Evolutionary conservation across 2,888 invertebrate species (phyloP).

Genomic region (Phragmatobia fuliginosa): DNA sequence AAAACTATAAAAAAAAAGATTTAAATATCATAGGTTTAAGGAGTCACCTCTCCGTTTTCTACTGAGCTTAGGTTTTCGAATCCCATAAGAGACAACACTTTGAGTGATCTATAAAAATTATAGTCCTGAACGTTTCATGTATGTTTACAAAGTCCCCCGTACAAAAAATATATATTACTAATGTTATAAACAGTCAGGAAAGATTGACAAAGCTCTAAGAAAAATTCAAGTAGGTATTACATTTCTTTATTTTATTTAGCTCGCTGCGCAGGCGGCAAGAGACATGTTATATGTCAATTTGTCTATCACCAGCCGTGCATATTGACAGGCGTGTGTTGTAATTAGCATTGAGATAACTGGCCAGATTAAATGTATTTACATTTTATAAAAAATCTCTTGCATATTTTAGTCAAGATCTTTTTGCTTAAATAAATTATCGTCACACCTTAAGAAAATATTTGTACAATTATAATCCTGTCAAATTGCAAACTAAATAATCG

Average conservation of each 20-base stretch:
- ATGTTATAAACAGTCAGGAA: too few relatives aligned
- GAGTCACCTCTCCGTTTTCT: too few relatives aligned
- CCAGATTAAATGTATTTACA: conserved; percentile 18
- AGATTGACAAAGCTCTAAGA: not conserved
- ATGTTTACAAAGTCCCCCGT: too few relatives aligned
- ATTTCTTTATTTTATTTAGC: not conserved
- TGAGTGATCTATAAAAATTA: too few relatives aligned
- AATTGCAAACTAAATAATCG: conserved; percentile 5
- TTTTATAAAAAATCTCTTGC: conserved; percentile 7
- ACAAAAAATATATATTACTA: too few relatives aligned
- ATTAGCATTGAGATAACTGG: conserved; percentile 18
- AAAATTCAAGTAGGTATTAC: not conserved
- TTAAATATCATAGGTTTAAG: not conserved
- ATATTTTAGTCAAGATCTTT: conserved; percentile 12
- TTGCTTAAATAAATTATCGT: conserved; percentile 7
- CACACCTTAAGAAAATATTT: conserved; percentile 16
- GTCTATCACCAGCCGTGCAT: not conserved
- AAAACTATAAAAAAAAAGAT: too few relatives aligned
- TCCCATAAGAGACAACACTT: too few relatives aligned
- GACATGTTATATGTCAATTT: conserved; percentile 2
- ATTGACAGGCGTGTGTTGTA: conserved; percentile 13
- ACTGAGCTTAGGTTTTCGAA: too few relatives aligned
- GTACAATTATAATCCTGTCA: conserved; percentile 4
- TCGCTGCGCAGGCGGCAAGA: not conserved
- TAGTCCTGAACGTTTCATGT: too few relatives aligned